Percentiles rank a stretch among this genome's conserved stretches.
These are phyloP conservation scores for Idaea biselata DNA, from an alignment of 2,888 invertebrate species.

Conservation along the genomic window DNA sequence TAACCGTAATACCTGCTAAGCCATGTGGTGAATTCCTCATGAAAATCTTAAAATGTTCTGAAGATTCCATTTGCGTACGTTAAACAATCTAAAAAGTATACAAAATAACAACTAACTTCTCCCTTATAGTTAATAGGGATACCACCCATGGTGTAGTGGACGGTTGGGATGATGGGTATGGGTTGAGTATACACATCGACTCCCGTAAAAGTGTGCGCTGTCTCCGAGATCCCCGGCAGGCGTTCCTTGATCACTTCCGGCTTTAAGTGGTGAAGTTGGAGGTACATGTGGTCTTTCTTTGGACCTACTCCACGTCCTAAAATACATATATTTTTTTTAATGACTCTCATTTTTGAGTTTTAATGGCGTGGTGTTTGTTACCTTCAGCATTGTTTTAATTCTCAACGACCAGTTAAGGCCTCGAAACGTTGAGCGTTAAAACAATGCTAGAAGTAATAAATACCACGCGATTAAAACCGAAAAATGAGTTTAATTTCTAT, in stretches of 20 bases:
- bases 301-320: slow-evolving; percentile 93
- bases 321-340: background rate
- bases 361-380: no score
- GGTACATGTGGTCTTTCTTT: slow-evolving; percentile 95
- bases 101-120: slow-evolving; percentile 72
- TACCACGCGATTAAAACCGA: no score
- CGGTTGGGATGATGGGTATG: slow-evolving; percentile 98
- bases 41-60: background rate
- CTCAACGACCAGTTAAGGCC: no score
- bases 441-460: no score
- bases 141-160: slow-evolving; percentile 99
- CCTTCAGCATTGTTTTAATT: no score
- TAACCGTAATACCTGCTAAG: background rate
- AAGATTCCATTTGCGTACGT: no score
- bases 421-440: no score
- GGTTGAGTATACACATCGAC: slow-evolving; percentile 98
- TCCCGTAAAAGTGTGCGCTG: slow-evolving; percentile 98
- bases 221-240: slow-evolving; percentile 97
- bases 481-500: no score
- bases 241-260: slow-evolving; percentile 90
- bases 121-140: slow-evolving; percentile 98
- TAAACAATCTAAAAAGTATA: background rate
- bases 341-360: background rate
- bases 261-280: slow-evolving; percentile 96
- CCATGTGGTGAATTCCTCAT: background rate